These are phyloP conservation scores for Timandra comae DNA, from an alignment of 2,888 invertebrate species.

Conservation along the genomic window DNA sequence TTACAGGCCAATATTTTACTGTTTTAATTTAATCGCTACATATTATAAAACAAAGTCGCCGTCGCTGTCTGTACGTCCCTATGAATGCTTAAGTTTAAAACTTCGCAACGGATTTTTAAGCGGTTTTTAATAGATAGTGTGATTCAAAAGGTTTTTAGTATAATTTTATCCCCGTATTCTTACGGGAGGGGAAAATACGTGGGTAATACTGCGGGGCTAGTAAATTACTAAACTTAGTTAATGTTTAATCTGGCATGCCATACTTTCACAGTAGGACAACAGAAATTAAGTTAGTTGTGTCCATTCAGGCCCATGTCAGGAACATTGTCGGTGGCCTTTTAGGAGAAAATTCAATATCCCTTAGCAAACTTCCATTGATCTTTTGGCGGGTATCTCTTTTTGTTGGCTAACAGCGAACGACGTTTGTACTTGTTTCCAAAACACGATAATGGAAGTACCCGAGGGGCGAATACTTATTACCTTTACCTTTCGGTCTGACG, in stretches of 20 bases:
- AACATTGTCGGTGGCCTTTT: slow-evolving; percentile 46
- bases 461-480: slow-evolving; percentile 6
- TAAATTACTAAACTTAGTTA: neutral
- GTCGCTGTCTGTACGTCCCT: too few relatives aligned
- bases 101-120: too few relatives aligned
- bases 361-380: slow-evolving; percentile 40
- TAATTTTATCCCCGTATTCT: too few relatives aligned
- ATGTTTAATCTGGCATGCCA: neutral
- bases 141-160: too few relatives aligned
- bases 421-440: slow-evolving; percentile 19
- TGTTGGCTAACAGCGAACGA: slow-evolving; percentile 24
- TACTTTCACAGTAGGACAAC: slow-evolving; percentile 6
- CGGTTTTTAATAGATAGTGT: too few relatives aligned
- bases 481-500: slow-evolving; percentile 6
- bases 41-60: too few relatives aligned
- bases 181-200: too few relatives aligned
- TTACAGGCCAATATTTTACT: too few relatives aligned
- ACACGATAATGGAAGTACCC: slow-evolving; percentile 17
- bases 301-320: slow-evolving; percentile 41
- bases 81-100: too few relatives aligned
- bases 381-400: slow-evolving; percentile 34
- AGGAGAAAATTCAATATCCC: slow-evolving; percentile 48
- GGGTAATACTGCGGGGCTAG: too few relatives aligned
- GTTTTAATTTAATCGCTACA: too few relatives aligned
- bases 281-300: slow-evolving; percentile 12